These are phyloP conservation scores for Zootermopsis nevadensis DNA, from an alignment of 2,888 invertebrate genomes.

Conservation along the genomic window DNA sequence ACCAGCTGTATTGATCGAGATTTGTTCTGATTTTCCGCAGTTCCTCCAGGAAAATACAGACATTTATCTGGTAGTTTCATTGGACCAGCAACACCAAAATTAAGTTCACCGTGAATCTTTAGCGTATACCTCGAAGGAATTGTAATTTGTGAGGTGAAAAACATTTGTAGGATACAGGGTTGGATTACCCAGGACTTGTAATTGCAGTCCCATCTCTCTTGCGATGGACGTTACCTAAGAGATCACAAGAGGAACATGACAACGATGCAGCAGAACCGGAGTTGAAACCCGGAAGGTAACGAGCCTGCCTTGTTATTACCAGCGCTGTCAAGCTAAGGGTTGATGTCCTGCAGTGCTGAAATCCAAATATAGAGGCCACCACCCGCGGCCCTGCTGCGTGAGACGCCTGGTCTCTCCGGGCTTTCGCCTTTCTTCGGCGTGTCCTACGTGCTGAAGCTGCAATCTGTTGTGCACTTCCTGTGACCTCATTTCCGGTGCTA, in stretches of 20 bases:
- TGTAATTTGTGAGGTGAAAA: no score
- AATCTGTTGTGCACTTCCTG: background rate
- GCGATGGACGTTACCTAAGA: background rate
- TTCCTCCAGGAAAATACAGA: no score
- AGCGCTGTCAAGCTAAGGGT: background rate
- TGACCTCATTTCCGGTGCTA: conserved; percentile 7
- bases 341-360: conserved; percentile 4
- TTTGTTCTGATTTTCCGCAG: no score
- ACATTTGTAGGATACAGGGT: background rate
- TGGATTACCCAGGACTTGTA: background rate
- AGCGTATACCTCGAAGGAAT: no score
- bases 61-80: no score
- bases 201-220: no score
- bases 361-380: conserved; percentile 29
- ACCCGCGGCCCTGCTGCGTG: conserved; percentile 4
- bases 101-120: no score
- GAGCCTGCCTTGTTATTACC: background rate
- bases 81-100: no score
- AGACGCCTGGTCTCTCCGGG: background rate
- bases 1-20: no score
- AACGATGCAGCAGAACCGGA: background rate
- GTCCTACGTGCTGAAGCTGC: conserved; percentile 4
- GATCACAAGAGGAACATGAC: background rate
- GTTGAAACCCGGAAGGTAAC: background rate
- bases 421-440: conserved; percentile 2